Evolutionary conservation across 2,113 vertebrate species (phyloP).

Genomic region (Eublepharis macularius): DNA sequence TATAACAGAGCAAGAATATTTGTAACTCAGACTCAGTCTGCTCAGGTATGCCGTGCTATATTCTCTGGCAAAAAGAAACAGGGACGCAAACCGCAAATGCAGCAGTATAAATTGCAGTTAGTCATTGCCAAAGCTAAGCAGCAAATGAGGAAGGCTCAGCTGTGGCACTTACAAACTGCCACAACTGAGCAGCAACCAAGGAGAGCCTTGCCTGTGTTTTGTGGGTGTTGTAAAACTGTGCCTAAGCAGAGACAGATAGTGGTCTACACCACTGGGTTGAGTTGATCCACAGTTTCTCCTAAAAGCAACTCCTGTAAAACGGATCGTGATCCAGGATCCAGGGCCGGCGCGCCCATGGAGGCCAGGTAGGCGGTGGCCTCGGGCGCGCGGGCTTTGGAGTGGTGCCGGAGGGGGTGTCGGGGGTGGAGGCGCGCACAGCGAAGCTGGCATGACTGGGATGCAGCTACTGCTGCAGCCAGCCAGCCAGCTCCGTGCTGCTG

Average conservation of each 20-base stretch:
- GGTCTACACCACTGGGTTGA: background rate
- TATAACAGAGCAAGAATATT: background rate
- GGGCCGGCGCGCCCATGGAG: no score
- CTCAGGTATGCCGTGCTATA: background rate
- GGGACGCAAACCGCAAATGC: background rate
- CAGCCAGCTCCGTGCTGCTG: no score
- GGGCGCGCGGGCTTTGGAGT: no score
- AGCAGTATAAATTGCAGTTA: background rate
- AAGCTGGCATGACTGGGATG: no score
- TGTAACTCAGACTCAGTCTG: background rate
- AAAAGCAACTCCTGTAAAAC: background rate
- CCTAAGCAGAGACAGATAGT: background rate
- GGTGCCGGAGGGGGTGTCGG: no score
- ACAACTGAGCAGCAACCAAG: background rate
- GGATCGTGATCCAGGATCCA: background rate
- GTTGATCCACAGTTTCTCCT: background rate
- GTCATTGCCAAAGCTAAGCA: background rate
- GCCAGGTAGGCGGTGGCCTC: no score
- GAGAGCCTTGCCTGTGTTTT: background rate
- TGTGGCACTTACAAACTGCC: background rate
- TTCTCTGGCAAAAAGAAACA: background rate
- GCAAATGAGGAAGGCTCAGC: background rate
- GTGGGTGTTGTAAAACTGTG: background rate
- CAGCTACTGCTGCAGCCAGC: no score
- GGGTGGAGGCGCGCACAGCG: no score